A percentile compares a stretch with the other conserved stretches of the same genome.
Conservation (phyloP, 1,140 invertebrate genomes). For the Harpegnathos saltator region DNA sequence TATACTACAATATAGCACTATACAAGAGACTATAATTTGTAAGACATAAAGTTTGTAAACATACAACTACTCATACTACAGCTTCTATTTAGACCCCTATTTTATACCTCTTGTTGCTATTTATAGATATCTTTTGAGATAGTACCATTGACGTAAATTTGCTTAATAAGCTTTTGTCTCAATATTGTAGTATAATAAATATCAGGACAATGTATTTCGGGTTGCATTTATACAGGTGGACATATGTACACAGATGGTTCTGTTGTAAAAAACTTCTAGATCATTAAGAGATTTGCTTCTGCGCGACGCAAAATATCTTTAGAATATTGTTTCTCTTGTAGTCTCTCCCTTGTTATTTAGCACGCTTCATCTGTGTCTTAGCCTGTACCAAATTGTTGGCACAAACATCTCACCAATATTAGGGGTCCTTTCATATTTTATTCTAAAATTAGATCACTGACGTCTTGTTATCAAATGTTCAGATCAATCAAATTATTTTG, state of each 20-base stretch:
- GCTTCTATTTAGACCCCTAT: not conserved
- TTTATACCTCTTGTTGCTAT: not conserved
- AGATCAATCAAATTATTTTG: conserved; percentile 55
- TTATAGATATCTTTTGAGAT: conserved; percentile 4
- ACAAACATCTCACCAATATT: conserved; percentile 60
- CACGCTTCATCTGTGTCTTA: conserved; percentile 6
- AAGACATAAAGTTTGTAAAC: not conserved
- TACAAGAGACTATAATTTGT: not conserved
- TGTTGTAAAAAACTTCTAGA: not conserved
- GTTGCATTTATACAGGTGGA: conserved; percentile 27
- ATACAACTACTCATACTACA: not conserved
- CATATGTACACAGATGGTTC: conserved; percentile 42
- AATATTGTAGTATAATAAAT: not conserved
- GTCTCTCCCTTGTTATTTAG: not conserved
- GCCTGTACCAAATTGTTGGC: conserved; percentile 60
- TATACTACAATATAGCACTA: not conserved
- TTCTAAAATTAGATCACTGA: conserved; percentile 74
- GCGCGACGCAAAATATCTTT: conserved; percentile 4
- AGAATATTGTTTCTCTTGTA: not conserved
- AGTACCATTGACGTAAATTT: not conserved
- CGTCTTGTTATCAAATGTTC: conserved; percentile 26
- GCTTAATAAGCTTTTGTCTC: conserved; percentile 3
- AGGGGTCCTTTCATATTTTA: conserved; percentile 70
- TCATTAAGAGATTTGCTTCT: conserved; percentile 28
- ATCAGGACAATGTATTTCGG: not conserved